Percentiles rank a stretch among this genome's conserved stretches.
Evolutionary conservation across 2,113 vertebrate genomes (phyloP).

Genomic region (Thunnus thynnus): DNA sequence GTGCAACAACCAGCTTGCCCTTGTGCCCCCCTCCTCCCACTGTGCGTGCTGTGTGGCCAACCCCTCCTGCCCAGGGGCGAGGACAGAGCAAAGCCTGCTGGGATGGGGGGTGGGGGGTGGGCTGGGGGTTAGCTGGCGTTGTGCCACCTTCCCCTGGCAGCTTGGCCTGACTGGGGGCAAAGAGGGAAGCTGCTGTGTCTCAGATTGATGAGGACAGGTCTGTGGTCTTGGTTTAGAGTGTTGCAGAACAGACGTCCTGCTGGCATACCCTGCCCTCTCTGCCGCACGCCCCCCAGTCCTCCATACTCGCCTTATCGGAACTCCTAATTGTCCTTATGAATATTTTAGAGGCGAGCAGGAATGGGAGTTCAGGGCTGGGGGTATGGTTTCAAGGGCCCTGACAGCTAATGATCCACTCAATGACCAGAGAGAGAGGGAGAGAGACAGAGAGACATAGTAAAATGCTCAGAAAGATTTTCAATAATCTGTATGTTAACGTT

Average conservation of each 20-base stretch:
- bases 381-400: constrained; percentile 85
- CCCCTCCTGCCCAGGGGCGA: constrained; percentile 75
- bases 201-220: constrained; percentile 85
- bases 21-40: constrained; percentile 68
- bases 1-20: constrained; percentile 71
- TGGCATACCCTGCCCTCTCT: constrained; percentile 84
- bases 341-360: constrained; percentile 87
- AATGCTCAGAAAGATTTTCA: constrained; percentile 41
- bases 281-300: constrained; percentile 66
- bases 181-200: constrained; percentile 77
- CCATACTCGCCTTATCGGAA: constrained; percentile 84
- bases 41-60: constrained; percentile 68
- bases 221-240: constrained; percentile 79
- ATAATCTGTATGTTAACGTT: constrained; percentile 34
- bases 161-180: constrained; percentile 77
- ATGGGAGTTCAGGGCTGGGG: constrained; percentile 79
- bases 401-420: constrained; percentile 84
- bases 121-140: constrained; percentile 67
- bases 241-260: constrained; percentile 79
- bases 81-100: constrained; percentile 78
- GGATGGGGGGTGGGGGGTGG: constrained; percentile 27
- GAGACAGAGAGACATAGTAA: constrained; percentile 22
- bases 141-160: constrained; percentile 68
- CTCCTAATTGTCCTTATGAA: constrained; percentile 89
- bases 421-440: constrained; percentile 66